These are phyloP conservation scores for Leptinotarsa peninsularis DNA, from an alignment of 2,888 invertebrate genomes.

Conservation along the genomic window DNA sequence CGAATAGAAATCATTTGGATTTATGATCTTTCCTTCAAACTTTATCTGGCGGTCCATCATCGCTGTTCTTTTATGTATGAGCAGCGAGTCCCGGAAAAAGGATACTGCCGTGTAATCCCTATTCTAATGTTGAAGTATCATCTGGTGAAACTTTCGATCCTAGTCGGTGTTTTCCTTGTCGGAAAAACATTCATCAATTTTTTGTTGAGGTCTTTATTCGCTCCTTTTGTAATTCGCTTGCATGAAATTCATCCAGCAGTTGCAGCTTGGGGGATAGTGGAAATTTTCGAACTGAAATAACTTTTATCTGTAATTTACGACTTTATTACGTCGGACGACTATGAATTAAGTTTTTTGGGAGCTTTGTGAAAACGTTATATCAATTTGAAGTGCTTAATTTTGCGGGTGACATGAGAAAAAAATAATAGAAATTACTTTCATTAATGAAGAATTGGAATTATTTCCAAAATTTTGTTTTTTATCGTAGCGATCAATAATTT, in stretches of 20 bases:
- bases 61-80: slow-evolving; percentile 35
- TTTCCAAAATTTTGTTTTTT: too few relatives aligned
- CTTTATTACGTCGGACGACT: slow-evolving; percentile 10
- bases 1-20: slow-evolving; percentile 32
- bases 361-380: background rate
- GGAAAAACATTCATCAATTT: slow-evolving; percentile 30
- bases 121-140: slow-evolving; percentile 32
- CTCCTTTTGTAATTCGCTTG: slow-evolving; percentile 14
- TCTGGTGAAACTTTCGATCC: slow-evolving; percentile 27
- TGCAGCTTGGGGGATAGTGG: background rate
- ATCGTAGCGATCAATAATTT: too few relatives aligned
- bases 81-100: slow-evolving; percentile 22
- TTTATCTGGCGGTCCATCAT: slow-evolving; percentile 36
- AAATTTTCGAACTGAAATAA: slow-evolving; percentile 9
- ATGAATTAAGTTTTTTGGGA: slow-evolving; percentile 10
- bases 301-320: slow-evolving; percentile 26
- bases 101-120: slow-evolving; percentile 27
- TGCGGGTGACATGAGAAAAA: too few relatives aligned
- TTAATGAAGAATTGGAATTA: too few relatives aligned
- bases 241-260: slow-evolving; percentile 17
- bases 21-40: slow-evolving; percentile 25
- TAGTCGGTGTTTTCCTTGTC: slow-evolving; percentile 16
- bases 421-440: too few relatives aligned
- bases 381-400: background rate
- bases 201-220: slow-evolving; percentile 2